Base-by-base conservation (phyloP, 2,888 invertebrate genomes). In the Steromphala cineraria region DNA sequence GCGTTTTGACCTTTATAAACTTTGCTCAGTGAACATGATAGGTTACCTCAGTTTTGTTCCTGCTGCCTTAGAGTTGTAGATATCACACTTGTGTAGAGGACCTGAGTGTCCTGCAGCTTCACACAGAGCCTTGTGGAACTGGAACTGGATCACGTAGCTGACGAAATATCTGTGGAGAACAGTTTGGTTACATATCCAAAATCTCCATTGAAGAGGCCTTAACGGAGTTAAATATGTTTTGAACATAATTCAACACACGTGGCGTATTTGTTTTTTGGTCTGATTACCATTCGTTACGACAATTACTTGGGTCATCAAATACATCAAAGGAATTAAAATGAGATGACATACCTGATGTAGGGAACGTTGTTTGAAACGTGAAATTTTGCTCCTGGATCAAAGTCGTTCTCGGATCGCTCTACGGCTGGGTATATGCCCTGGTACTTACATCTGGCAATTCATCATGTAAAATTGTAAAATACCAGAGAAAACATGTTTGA, bases 91-190 rank as follows among this genome's bases (percentile, higher is more conserved):
- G 94, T 98, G 97, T 53, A 98, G 94, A 0, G 97, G 96, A 83
- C 96, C 96, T 0, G 52, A 83, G 93, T 98, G 96, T 0, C 96
- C 96, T 0, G 98, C 96, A 0, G 96, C 95, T 82, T 95, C 92
- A 90, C 98, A 98, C 86, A 98, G 94, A 0, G 97, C 95, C 36
- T 97, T 95, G 94, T 97, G 96, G 81, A 98, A 95, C 94, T 98
- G 98, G 95, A 98, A 98, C 94, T 98, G 98, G n/a, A 98, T 95
- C 8, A 98, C 95, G 7, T 96, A 97, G 90, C 97, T 96, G 86
- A 98, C 97, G 94, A 98, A 98, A 94, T 98, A 98, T 94, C 98
- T 96, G 92, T 31, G 24, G n/a, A 8, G 0, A 17, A 40, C 3
- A 74, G 24, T 62, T 62, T 24, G 5, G 8, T 21, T 24, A 24